Percentiles rank a stretch among this genome's conserved stretches.
phyloP scores from a whole-genome alignment of 2,113 vertebrate species.

The Glaucomys volans region DNA sequence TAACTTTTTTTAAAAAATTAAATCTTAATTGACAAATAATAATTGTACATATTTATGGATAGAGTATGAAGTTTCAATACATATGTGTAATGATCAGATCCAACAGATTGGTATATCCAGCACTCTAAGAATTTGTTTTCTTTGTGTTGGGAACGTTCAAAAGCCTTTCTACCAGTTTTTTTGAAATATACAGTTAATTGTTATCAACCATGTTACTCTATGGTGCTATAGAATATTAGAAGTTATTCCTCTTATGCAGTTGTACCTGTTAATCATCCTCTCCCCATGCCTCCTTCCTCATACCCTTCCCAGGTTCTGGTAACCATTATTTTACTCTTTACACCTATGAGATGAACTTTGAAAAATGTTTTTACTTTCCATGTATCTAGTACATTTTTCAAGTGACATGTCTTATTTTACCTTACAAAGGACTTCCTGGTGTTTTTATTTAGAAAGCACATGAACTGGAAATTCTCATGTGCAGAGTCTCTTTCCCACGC shows the following conservation, averaged over 20 bases:
- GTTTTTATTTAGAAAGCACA: conserved; percentile 62
- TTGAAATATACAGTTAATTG: neutral
- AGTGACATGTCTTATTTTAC: conserved; percentile 25
- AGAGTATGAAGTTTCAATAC: neutral
- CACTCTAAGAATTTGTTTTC: neutral
- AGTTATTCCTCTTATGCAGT: neutral
- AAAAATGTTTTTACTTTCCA: neutral
- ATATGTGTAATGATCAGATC: neutral
- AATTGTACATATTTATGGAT: neutral
- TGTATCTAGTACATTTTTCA: conserved; percentile 12
- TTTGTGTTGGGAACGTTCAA: neutral
- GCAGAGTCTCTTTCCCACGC: conserved; percentile 54
- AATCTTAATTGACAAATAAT: neutral
- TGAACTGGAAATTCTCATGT: conserved; percentile 59
- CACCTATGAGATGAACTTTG: neutral
- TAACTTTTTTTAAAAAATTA: neutral
- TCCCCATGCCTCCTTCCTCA: neutral
- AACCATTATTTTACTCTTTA: neutral
- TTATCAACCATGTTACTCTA: neutral
- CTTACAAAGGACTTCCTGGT: conserved; percentile 34
- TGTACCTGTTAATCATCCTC: neutral
- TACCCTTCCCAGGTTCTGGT: neutral
- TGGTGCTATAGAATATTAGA: neutral
- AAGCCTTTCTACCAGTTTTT: neutral
- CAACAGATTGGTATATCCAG: neutral